Conservation (phyloP, 2,113 vertebrate species). For the Sylvietta virens region DNA sequence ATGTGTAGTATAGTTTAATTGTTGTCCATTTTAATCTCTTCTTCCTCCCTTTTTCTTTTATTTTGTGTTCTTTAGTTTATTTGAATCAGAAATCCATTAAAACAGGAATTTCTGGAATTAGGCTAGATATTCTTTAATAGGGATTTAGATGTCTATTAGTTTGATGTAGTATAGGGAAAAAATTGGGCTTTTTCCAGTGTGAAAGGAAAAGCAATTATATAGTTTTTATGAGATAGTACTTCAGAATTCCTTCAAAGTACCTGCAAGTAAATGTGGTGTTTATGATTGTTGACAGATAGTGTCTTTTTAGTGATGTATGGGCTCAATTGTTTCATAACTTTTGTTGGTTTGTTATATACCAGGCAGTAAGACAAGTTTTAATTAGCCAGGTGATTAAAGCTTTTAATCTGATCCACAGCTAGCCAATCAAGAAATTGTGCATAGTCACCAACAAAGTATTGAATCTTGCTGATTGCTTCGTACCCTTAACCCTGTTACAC, state of each 20-base stretch:
- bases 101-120: background rate
- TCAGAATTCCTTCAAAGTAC: background rate
- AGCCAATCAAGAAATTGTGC: background rate
- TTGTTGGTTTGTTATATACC: background rate
- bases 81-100: background rate
- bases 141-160: background rate
- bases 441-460: background rate
- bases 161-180: background rate
- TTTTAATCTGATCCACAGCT: conserved; percentile 45
- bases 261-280: background rate
- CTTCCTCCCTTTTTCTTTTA: background rate
- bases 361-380: conserved; percentile 32
- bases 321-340: background rate
- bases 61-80: background rate
- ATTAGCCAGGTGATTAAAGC: conserved; percentile 39
- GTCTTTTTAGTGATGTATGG: background rate
- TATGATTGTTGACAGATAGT: background rate
- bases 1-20: background rate
- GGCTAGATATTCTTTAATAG: background rate
- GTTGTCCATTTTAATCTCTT: background rate
- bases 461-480: background rate
- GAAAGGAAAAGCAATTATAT: background rate
- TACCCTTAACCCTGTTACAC: background rate
- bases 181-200: background rate
- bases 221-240: background rate